Evolutionary conservation across 2,888 invertebrate species (phyloP), one percentile per base, ranked within the genome.

Genomic region (Tryphoninae sp.): DNA sequence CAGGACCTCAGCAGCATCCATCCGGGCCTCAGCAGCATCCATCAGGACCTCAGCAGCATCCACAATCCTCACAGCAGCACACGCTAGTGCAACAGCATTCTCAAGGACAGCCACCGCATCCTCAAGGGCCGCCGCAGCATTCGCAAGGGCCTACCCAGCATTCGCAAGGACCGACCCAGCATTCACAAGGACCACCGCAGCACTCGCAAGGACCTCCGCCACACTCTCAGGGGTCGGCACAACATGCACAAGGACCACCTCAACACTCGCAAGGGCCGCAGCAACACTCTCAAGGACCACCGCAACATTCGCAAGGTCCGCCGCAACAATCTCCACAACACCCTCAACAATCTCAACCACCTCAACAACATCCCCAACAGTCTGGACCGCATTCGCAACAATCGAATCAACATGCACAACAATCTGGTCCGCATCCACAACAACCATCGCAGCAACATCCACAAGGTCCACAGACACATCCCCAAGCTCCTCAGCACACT

Each of bases 161-260:
- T 82, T 84, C 84, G 1, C 85, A 84, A 16, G 82, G 80, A 40
- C 88, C 90, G 3, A 91, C 91, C 88, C 91, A 71, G 79, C 90
- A 89, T 81, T 83, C 85, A 1, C 85, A 83, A 45, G 82, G 80
- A 2, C 92, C 91, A 88, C 91, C 91, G 87, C 89, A 90, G 26
- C 91, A 90, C 59, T 85, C 84, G 53, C 83, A 83, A 61, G 26
- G 33, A 26, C 72, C 83, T 73, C 84, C 55, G 69, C 84, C 45
- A 80, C 84, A 86, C 74, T 80, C 73, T 40, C 83, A 83, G 67
- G 89, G 90, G 68, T 88, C 89, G 40, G 51, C 76, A 40, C 55
- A 55, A 16, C 33, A 42, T 19, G 72, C 69, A 1, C 67, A 71
- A 68, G 72, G 80, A 8, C 58, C 51, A 16, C 26, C 67, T 0